Percentiles rank a stretch among this genome's conserved stretches.
Evolutionary conservation across 1,140 invertebrate species (phyloP).

Genomic region (Cotesia glomerata): DNA sequence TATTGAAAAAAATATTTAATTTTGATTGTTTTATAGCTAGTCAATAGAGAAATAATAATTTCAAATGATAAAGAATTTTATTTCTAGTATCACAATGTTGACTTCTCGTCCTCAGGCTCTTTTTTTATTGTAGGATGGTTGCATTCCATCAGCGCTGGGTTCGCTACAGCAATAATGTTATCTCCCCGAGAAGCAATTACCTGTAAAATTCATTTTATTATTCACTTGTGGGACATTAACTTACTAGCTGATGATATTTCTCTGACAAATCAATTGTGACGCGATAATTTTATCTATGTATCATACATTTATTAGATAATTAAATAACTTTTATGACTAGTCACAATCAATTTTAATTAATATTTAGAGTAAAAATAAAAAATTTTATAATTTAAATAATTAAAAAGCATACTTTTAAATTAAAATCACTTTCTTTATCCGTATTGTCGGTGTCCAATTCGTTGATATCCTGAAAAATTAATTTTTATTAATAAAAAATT

Average conservation of each 20-base stretch:
- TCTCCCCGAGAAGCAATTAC: slow-evolving; percentile 83
- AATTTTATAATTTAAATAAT: slow-evolving; percentile 16
- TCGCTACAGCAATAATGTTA: slow-evolving; percentile 86
- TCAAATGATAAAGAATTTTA: slow-evolving; percentile 17
- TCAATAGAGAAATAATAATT: neutral
- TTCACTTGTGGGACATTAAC: neutral
- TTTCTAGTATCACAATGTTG: slow-evolving; percentile 51
- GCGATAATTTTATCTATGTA: too few relatives aligned
- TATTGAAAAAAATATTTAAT: neutral
- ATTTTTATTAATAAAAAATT: slow-evolving; percentile 4
- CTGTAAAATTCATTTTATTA: slow-evolving; percentile 53
- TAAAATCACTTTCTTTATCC: slow-evolving; percentile 60
- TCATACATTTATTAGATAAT: too few relatives aligned
- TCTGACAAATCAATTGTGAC: too few relatives aligned
- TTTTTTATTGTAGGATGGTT: slow-evolving; percentile 60
- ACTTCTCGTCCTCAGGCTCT: slow-evolving; percentile 52
- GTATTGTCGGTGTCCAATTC: slow-evolving; percentile 52
- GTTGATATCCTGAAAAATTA: slow-evolving; percentile 48
- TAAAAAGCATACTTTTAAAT: slow-evolving; percentile 53
- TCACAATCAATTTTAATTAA: too few relatives aligned
- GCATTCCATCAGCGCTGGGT: slow-evolving; percentile 74
- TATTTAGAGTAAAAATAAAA: slow-evolving; percentile 8
- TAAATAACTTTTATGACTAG: too few relatives aligned
- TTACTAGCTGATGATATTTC: too few relatives aligned
- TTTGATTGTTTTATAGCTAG: neutral